Conservation (phyloP, 2,797 vertebrate species). For the Carduelis carduelis region DNA sequence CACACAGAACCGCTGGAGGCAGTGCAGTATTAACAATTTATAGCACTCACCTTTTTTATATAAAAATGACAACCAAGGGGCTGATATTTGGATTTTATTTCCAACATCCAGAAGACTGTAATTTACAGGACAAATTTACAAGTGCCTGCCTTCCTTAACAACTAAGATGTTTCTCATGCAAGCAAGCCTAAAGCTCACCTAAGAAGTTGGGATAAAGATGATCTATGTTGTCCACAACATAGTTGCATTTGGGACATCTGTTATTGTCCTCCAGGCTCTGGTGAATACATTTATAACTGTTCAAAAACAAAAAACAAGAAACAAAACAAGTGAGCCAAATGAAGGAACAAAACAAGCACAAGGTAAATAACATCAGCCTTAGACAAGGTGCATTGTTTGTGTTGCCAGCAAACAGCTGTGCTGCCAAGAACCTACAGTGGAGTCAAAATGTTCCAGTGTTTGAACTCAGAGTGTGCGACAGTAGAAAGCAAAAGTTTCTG, state of each 20-base stretch:
- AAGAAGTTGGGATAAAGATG: conserved; percentile 99
- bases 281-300: conserved; percentile 97
- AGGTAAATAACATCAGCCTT: background rate
- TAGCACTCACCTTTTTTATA: background rate
- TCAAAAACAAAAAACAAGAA: background rate
- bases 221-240: conserved; percentile 96
- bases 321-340: background rate
- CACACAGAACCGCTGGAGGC: background rate
- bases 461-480: background rate
- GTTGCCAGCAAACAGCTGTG: background rate
- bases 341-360: background rate
- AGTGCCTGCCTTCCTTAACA: background rate
- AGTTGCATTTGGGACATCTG: conserved; percentile 98
- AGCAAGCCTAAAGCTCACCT: conserved; percentile 78
- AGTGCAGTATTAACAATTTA: background rate
- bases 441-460: background rate
- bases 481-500: background rate
- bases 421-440: background rate
- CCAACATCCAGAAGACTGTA: background rate
- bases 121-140: background rate
- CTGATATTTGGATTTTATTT: background rate
- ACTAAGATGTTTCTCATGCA: background rate
- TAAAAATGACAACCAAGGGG: background rate
- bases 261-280: conserved; percentile 98
- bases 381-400: background rate